Evolutionary conservation across 1,140 invertebrate genomes (phyloP), one percentile per base, ranked within the genome.

Genomic region (Linepithema humile): DNA sequence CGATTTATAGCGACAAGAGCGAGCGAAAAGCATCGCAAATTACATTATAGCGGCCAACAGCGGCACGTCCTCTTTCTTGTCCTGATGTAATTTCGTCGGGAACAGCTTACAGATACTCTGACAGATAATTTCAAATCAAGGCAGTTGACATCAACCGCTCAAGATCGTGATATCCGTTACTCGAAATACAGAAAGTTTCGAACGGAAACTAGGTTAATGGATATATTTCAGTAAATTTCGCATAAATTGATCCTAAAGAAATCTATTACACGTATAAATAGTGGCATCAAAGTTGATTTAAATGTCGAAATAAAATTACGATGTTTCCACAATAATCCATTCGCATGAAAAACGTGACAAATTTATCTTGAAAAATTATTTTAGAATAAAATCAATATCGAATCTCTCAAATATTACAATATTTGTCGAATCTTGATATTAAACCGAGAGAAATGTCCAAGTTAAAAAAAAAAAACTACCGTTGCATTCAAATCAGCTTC

Each of bases 1-100:
- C 86, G 77, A 88, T 88, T 88, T 88, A 67, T 26, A 55, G 29
- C 15, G 35, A 40, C 50, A 65, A 64, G 78, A 82, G 73, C 50
- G 77, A 83, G 67, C 69, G 74, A 85, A 88, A 83, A 57, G 48
- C 45, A 67, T 55, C 40, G 82, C 67, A 84, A 87, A 87, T 88
- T 85, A 59, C 48, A 72, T 88, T 88, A 87, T 60, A 60, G 83
- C 50, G 73, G 2, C 35, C n/a, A 57, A n/a, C 62, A 6, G 26
- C n/a, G 20, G 20, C 17, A 67, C 26, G 48, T 26, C 26, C 35
- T 64, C 53, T 57, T 50, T 69, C 45, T 48, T 40, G 50, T 55
- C 35, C 48, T 43, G 64, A 70, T 57, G 62, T 80, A 80, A 80
- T 80, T 70, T 80, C 12, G 17, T 53, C 26, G 35, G 35, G 48